These are phyloP conservation scores for Reinhardtius hippoglossoides DNA, from an alignment of 2,113 vertebrate species.

Conservation along the genomic window DNA sequence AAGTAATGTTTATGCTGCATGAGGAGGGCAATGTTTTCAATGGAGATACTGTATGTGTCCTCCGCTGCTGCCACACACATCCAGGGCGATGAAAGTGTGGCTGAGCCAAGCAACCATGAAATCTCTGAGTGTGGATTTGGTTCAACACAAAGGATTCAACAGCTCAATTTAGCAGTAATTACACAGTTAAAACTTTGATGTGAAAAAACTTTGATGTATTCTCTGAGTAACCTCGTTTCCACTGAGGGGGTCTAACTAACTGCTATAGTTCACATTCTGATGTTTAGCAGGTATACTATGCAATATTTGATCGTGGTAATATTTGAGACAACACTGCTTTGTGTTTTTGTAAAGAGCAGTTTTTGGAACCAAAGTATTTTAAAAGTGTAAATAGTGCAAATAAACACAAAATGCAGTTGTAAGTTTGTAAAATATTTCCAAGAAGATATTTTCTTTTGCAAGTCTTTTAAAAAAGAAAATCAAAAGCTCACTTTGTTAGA, in stretches of 20 bases:
- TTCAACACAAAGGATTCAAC: slow-evolving; percentile 43
- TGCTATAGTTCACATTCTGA: background rate
- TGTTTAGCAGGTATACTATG: background rate
- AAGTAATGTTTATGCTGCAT: slow-evolving; percentile 68
- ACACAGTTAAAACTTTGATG: slow-evolving; percentile 1
- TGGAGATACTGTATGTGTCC: slow-evolving; percentile 63
- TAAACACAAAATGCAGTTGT: background rate
- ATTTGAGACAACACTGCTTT: background rate
- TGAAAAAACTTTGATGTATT: background rate
- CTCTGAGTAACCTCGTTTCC: background rate
- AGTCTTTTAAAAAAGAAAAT: background rate
- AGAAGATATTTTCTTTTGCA: too few relatives aligned
- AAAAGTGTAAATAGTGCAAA: background rate
- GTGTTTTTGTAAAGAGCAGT: too few relatives aligned
- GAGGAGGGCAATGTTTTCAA: slow-evolving; percentile 56
- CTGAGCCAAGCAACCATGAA: slow-evolving; percentile 62
- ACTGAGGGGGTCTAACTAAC: background rate
- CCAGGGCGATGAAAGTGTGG: slow-evolving; percentile 59
- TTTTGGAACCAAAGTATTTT: background rate
- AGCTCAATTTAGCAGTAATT: background rate
- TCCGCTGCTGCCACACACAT: slow-evolving; percentile 59
- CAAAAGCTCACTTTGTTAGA: background rate
- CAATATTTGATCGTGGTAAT: background rate
- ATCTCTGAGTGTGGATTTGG: slow-evolving; percentile 57
- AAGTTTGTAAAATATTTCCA: background rate